Base-by-base conservation (phyloP, 2,113 vertebrate genomes). In the Eupsittula cactorum region DNA sequence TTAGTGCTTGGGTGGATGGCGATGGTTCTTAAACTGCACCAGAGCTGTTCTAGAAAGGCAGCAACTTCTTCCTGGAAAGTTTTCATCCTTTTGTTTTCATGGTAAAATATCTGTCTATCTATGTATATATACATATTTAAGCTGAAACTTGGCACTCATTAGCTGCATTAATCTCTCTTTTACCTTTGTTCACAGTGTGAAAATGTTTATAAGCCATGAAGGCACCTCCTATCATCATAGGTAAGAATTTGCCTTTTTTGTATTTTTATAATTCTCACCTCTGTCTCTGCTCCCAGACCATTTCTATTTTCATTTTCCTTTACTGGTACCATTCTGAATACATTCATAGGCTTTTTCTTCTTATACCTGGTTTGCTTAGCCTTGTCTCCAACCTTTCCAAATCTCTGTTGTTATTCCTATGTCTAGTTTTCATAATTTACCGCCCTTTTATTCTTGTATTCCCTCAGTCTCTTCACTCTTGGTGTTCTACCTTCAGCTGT, bases 1-100 rank as follows among this genome's bases (percentile, higher is more conserved):
- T 53, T 62, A 46, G 12, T 46, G 59, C 23, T n/a, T 25, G 10
- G 0, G 2, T 44, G 49, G 79, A 18, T 0, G 0, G 6, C 29
- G 44, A 2, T 41, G 60, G 53, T 1, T 84, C 41, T 50, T 71
- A n/a, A 31, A 17, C 35, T n/a, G 44, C 33, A 76, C 4, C 21
- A 71, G 23, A 75, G 33, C 17, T 78, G 20, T 28, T 42, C 46
- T 78, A 42, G 29, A 82, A 90, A 67, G 31, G 44, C 37, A 50
- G 24, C 7, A 82, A 4, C 28, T 53, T 73, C 70, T 52, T 83
- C 25, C 47, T 79, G 42, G 16, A 11, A 1, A 55, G 33, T 37
- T 64, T 67, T 46, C n/a, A 37, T 49, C 23, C 59, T 53, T 86
- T 39, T 52, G 27, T 62, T 93, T 94, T 41, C 14, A 10, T 50